Conservation (phyloP, 2,797 vertebrate species). For the Chelidonichthys spinosus region DNA sequence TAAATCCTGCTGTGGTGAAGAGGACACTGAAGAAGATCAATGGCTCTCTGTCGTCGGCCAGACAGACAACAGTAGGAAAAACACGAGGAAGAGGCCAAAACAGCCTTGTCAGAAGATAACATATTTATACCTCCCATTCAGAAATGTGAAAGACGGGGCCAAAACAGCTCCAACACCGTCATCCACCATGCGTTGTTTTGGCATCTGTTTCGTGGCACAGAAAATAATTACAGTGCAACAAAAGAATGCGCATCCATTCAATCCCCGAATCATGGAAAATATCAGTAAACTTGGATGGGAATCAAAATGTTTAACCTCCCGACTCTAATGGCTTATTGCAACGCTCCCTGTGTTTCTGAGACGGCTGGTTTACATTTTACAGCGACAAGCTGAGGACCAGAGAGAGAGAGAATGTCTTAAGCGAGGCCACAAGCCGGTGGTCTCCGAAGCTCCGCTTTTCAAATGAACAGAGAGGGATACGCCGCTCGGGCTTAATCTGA, state of each 20-base stretch:
- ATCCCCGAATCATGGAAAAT: constrained; percentile 77
- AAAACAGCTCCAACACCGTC: constrained; percentile 43
- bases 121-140: constrained; percentile 47
- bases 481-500: constrained; percentile 63
- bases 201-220: constrained; percentile 64
- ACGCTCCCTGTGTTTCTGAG: constrained; percentile 57
- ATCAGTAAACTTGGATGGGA: constrained; percentile 70
- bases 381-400: constrained; percentile 46
- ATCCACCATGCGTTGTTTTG: constrained; percentile 48
- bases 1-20: constrained; percentile 44
- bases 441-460: constrained; percentile 61
- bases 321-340: constrained; percentile 69
- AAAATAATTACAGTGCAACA: constrained; percentile 73
- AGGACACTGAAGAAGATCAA: constrained; percentile 62
- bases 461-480: constrained; percentile 63
- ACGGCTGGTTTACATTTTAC: constrained; percentile 74
- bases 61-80: constrained; percentile 47
- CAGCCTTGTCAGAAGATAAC: constrained; percentile 50
- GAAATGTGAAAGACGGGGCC: constrained; percentile 26
- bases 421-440: constrained; percentile 46
- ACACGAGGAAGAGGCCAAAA: constrained; percentile 24
- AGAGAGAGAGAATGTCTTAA: constrained; percentile 5
- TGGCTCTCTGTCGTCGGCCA: constrained; percentile 43
- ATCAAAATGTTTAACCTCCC: constrained; percentile 70
- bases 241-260: constrained; percentile 71